Percentiles rank a stretch among this genome's conserved stretches.
Conservation (phyloP, 2,888 invertebrate species). For the Actias luna region DNA sequence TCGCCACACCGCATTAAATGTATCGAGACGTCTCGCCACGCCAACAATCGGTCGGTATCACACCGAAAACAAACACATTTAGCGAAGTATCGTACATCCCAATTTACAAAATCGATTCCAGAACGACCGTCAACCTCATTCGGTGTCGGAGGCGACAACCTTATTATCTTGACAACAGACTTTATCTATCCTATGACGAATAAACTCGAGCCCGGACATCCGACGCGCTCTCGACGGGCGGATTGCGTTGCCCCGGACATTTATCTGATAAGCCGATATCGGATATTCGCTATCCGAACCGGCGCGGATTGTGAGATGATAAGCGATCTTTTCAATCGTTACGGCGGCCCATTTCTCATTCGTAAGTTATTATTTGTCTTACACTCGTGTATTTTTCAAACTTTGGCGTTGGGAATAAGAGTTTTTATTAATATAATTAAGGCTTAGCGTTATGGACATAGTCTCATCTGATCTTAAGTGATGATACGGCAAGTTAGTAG, state of each 20-base stretch:
- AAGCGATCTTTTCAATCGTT: not conserved
- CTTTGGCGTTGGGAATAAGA: no score
- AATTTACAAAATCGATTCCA: not conserved
- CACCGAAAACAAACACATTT: not conserved
- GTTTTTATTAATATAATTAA: no score
- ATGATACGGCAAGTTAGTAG: no score
- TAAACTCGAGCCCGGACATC: not conserved
- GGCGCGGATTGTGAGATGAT: slow-evolving; percentile 10
- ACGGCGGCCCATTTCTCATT: not conserved
- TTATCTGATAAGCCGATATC: slow-evolving; percentile 7
- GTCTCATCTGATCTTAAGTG: no score
- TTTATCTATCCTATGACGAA: slow-evolving; percentile 7
- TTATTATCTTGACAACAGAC: slow-evolving; percentile 5
- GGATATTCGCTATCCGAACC: not conserved
- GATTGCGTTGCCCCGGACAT: slow-evolving; percentile 3
- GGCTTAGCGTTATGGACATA: no score
- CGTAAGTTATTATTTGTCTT: not conserved
- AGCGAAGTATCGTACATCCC: not conserved
- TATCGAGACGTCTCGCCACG: no score
- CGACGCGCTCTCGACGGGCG: slow-evolving; percentile 1
- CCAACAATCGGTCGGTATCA: not conserved
- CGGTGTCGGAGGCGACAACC: not conserved
- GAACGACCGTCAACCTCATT: not conserved
- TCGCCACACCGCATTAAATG: no score
- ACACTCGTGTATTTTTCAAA: not conserved